Conservation (phyloP, 1,140 invertebrate species). For the Drosophila pallidifrons region DNA sequence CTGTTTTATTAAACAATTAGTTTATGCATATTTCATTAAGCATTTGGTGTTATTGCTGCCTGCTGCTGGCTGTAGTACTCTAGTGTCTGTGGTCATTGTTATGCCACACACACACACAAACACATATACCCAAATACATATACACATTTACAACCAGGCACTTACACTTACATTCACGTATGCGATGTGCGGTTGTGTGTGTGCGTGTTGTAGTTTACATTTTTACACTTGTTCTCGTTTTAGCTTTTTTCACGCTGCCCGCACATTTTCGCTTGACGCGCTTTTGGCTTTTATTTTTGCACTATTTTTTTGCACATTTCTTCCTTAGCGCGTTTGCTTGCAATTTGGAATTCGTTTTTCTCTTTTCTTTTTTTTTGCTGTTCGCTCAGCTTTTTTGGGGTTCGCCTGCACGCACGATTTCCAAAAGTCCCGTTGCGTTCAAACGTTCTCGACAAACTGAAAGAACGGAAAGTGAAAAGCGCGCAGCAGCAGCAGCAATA, state of each 20-base stretch:
- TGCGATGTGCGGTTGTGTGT: slow-evolving; percentile 30
- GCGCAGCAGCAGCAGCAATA: slow-evolving; percentile 61
- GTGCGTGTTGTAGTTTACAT: slow-evolving; percentile 53
- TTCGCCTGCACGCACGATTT: slow-evolving; percentile 60
- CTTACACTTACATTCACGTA: slow-evolving; percentile 54
- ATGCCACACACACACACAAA: slow-evolving; percentile 45
- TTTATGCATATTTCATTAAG: slow-evolving; percentile 47
- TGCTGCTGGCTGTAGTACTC: not conserved
- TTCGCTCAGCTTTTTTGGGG: slow-evolving; percentile 16
- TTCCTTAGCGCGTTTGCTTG: slow-evolving; percentile 31
- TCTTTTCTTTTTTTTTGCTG: slow-evolving; percentile 37
- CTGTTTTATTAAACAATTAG: slow-evolving; percentile 66
- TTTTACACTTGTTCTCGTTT: slow-evolving; percentile 60
- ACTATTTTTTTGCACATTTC: slow-evolving; percentile 63
- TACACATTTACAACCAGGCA: slow-evolving; percentile 42
- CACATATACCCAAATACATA: slow-evolving; percentile 28
- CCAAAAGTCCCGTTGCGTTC: slow-evolving; percentile 62
- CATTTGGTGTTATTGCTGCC: slow-evolving; percentile 41
- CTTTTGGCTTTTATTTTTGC: slow-evolving; percentile 46
- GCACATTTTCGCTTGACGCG: slow-evolving; percentile 60
- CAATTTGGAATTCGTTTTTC: slow-evolving; percentile 45
- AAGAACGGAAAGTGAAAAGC: slow-evolving; percentile 71
- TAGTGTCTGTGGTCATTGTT: slow-evolving; percentile 48
- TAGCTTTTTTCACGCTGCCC: slow-evolving; percentile 59
- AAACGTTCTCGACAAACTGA: slow-evolving; percentile 82